These are phyloP conservation scores for Chlamydotis undulata DNA, from an alignment of 2,113 vertebrate species.

Conservation along the genomic window DNA sequence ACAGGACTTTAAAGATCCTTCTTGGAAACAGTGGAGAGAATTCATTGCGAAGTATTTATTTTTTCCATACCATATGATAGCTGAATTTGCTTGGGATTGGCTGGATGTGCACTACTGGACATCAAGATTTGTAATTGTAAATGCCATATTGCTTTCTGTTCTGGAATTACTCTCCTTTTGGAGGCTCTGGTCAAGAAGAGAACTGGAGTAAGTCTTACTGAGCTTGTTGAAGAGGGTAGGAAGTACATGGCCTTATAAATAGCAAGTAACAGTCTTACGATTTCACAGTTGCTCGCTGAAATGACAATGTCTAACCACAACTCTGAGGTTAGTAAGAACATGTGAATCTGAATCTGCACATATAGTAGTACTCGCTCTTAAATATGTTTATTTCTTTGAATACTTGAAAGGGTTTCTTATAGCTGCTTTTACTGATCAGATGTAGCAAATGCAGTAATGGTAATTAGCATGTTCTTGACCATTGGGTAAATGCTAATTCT, in stretches of 20 bases:
- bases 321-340: background rate
- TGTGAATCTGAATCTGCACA: background rate
- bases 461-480: background rate
- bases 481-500: background rate
- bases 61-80: slow-evolving; percentile 92
- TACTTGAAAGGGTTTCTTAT: background rate
- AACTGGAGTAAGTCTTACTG: slow-evolving; percentile 81
- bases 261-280: background rate
- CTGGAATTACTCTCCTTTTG: slow-evolving; percentile 87
- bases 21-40: slow-evolving; percentile 89
- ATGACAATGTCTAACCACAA: background rate
- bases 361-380: background rate
- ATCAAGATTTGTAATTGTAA: slow-evolving; percentile 90
- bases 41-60: slow-evolving; percentile 89
- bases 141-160: slow-evolving; percentile 88
- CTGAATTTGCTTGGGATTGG: slow-evolving; percentile 97
- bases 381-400: background rate
- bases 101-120: slow-evolving; percentile 94
- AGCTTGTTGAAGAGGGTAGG: background rate
- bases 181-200: slow-evolving; percentile 85
- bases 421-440: background rate
- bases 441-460: background rate
- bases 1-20: slow-evolving; percentile 80
- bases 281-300: background rate
- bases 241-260: background rate